These are phyloP conservation scores for Neuroterus valhalla DNA, from an alignment of 1,140 invertebrate species.

Conservation along the genomic window DNA sequence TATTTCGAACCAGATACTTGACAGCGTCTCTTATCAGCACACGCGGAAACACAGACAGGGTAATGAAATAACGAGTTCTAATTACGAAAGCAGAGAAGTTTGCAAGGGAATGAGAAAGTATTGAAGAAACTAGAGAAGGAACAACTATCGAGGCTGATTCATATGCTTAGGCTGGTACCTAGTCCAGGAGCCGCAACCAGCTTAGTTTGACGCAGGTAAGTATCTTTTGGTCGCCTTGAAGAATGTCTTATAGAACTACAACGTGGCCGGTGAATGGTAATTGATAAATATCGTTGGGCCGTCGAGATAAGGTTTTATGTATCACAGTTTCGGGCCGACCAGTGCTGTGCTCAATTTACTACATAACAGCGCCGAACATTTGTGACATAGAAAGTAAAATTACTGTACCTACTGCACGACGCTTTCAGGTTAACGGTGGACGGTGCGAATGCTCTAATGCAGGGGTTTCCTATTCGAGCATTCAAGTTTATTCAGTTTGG, in stretches of 20 bases:
- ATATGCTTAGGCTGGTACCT: slow-evolving; percentile 21
- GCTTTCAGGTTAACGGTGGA: no score
- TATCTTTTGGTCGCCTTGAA: slow-evolving; percentile 46
- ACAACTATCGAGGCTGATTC: slow-evolving; percentile 45
- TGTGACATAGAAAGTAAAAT: no score
- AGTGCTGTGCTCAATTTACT: no score
- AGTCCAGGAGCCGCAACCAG: slow-evolving; percentile 15
- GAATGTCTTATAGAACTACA: slow-evolving; percentile 48
- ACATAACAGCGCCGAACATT: no score
- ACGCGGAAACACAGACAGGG: slow-evolving; percentile 66
- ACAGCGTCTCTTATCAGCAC: slow-evolving; percentile 23
- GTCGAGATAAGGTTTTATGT: no score
- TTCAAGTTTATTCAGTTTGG: no score
- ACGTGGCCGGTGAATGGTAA: slow-evolving; percentile 47
- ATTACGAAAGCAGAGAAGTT: slow-evolving; percentile 66
- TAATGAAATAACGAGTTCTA: slow-evolving; percentile 73
- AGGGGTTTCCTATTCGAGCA: no score
- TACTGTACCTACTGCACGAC: no score
- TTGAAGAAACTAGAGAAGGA: slow-evolving; percentile 55
- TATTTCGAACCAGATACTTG: not conserved
- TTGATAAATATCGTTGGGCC: slow-evolving; percentile 57
- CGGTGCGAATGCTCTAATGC: no score
- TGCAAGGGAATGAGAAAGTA: slow-evolving; percentile 43
- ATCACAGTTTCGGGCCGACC: no score
- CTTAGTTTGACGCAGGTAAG: slow-evolving; percentile 33